Evolutionary conservation across 2,888 invertebrate species (phyloP).

Genomic region (Andrena flavipes): DNA sequence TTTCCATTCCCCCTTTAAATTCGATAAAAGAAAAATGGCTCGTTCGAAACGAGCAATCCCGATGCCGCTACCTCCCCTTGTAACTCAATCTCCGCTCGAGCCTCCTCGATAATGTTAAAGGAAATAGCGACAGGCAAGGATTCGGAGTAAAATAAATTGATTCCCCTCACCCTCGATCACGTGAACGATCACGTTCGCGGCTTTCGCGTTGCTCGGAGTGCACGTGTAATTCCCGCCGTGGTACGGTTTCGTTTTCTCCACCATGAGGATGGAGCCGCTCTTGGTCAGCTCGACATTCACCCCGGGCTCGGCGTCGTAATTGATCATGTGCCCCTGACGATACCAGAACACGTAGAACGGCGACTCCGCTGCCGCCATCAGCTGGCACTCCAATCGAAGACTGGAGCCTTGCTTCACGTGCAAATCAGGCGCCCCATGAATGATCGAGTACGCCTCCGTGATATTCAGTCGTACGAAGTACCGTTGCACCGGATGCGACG

Average conservation of each 20-base stretch:
- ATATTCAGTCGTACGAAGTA: conserved; percentile 79
- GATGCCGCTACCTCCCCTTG: background rate
- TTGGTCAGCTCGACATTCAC: conserved; percentile 81
- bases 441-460: conserved; percentile 82
- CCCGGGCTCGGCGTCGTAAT: conserved; percentile 83
- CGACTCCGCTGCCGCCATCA: conserved; percentile 81
- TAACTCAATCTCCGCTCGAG: background rate
- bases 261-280: conserved; percentile 80
- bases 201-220: conserved; percentile 80
- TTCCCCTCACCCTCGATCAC: conserved; percentile 80
- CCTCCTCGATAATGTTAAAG: background rate
- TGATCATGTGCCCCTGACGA: conserved; percentile 82
- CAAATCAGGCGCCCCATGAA: conserved; percentile 82
- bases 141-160: background rate
- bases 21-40: background rate
- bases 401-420: conserved; percentile 83
- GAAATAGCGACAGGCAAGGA: background rate
- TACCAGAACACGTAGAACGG: conserved; percentile 83
- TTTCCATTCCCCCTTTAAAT: background rate
- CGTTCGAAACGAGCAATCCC: background rate
- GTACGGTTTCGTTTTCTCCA: conserved; percentile 79
- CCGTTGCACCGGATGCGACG: conserved; percentile 81
- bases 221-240: conserved; percentile 83
- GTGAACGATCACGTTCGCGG: conserved; percentile 81
- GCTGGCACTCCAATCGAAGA: conserved; percentile 81